Conservation (phyloP, 1,140 invertebrate genomes). For the Phortica variegata region DNA sequence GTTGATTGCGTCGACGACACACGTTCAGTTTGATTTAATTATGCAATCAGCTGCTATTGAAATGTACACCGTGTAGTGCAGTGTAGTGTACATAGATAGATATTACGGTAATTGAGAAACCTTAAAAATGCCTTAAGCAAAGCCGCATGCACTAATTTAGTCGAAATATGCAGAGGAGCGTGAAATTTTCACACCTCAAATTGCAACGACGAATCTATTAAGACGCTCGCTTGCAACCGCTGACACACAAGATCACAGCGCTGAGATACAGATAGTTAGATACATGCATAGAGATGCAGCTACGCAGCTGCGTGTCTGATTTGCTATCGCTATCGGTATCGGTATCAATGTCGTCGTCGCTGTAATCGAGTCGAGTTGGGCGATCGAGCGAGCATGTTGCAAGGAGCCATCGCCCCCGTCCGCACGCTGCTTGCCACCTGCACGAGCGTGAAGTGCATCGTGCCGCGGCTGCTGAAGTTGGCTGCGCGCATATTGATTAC, state of each 20-base stretch:
- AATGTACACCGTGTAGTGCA: neutral
- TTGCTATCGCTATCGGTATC: conserved; percentile 27
- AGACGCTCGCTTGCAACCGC: too few relatives aligned
- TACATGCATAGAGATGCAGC: too few relatives aligned
- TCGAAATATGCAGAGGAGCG: conserved; percentile 51
- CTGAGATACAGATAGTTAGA: too few relatives aligned
- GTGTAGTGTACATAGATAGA: neutral
- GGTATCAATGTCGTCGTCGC: conserved; percentile 5
- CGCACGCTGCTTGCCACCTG: conserved; percentile 1
- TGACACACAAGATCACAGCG: too few relatives aligned
- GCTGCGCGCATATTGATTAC: conserved; percentile 43
- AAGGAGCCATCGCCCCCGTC: conserved; percentile 14
- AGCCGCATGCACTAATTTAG: conserved; percentile 32
- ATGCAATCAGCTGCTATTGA: neutral
- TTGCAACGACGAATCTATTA: conserved; percentile 51
- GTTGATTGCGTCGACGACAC: conserved; percentile 10
- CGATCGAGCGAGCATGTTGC: conserved; percentile 20
- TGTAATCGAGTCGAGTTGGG: neutral
- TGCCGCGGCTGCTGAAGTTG: neutral
- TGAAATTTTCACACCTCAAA: conserved; percentile 53
- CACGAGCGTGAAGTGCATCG: neutral
- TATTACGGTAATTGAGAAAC: conserved; percentile 53
- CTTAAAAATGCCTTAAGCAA: conserved; percentile 32
- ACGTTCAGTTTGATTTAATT: neutral
- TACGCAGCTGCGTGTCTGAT: conserved; percentile 9